Evolutionary conservation across 2,888 invertebrate genomes (phyloP), one percentile per base, ranked within the genome.

Genomic region (Athalia circularis): DNA sequence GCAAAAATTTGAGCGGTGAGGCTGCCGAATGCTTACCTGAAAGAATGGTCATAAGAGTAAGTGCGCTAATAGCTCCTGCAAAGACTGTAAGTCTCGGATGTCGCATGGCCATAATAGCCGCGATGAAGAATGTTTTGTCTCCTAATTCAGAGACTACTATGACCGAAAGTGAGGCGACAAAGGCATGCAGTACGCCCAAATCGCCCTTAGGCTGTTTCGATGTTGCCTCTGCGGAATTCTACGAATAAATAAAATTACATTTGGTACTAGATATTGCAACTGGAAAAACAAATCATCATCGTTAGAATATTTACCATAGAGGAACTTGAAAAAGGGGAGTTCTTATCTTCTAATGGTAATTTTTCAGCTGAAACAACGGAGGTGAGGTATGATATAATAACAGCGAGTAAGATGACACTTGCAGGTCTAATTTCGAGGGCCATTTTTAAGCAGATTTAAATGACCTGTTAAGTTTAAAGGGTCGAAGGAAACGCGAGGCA

Each of bases 81-180:
- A 99, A 98, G 45, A 99, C 98, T 72, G 97, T 95, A 29, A 97
- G 88, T 83, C 99, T 92, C 15, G 99, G 96, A 92, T 99, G 98
- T 87, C 97, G 94, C 99, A 99, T 99, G 2, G 99, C 98, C 99
- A 99, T 98, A 82, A 99, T 99, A 84, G 99, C 99, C 50, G 99
- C 99, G 86, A 99, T 99, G 92, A 99, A 99, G 92, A 99, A 99
- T 8, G 99, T 99, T 92, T 99, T 99, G 92, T 99, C 99, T 11
- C 99, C 99, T 79, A 99, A 92, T 91, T 99, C 99, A 0, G 99
- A 99, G 68, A 99, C 98, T 80, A 99, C 93, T 85, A 99, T 99
- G 83, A 99, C 98, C 68, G 98, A 98, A 80, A 99, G 92, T 0
- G 99, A 96, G 59, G 99, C 98, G 77, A 99, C 91, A 90, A 99